A percentile compares a stretch with the other conserved stretches of the same genome.
These are phyloP conservation scores for Stegana nigrithorax DNA, from an alignment of 2,888 invertebrate species.

Conservation along the genomic window DNA sequence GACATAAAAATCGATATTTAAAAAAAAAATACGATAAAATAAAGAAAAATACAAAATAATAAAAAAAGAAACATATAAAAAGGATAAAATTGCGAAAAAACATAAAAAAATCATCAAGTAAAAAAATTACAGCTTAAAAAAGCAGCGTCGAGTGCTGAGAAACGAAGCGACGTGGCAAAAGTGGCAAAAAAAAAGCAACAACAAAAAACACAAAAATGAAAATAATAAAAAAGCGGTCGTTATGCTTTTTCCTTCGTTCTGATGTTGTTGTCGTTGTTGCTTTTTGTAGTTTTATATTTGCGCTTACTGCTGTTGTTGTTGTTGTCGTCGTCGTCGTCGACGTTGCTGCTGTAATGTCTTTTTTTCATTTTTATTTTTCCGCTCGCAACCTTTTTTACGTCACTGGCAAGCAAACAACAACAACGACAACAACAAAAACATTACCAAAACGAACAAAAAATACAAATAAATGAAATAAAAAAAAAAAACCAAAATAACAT, in stretches of 20 bases:
- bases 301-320: constrained; percentile 25
- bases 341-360: constrained; percentile 53
- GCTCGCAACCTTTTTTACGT: constrained; percentile 58
- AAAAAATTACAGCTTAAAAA: constrained; percentile 59
- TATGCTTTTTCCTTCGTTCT: constrained; percentile 52
- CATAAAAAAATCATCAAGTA: constrained; percentile 46
- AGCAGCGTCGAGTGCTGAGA: too few relatives aligned
- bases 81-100: constrained; percentile 50
- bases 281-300: constrained; percentile 33
- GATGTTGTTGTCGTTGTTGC: constrained; percentile 37
- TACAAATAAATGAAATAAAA: constrained; percentile 10
- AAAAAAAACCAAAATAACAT: constrained; percentile 25
- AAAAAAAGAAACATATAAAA: constrained; percentile 27
- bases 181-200: constrained; percentile 31
- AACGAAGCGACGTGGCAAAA: constrained; percentile 37
- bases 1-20: constrained; percentile 62
- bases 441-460: constrained; percentile 31
- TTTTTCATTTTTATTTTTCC: constrained; percentile 56
- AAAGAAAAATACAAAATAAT: constrained; percentile 20
- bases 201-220: constrained; percentile 38
- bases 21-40: constrained; percentile 33
- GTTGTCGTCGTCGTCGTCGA: constrained; percentile 26
- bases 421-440: constrained; percentile 40
- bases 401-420: constrained; percentile 31
- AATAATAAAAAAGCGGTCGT: constrained; percentile 53